Evolutionary conservation across 1,140 invertebrate genomes (phyloP), one percentile per base, ranked within the genome.

Genomic region (Cotesia vestalis): DNA sequence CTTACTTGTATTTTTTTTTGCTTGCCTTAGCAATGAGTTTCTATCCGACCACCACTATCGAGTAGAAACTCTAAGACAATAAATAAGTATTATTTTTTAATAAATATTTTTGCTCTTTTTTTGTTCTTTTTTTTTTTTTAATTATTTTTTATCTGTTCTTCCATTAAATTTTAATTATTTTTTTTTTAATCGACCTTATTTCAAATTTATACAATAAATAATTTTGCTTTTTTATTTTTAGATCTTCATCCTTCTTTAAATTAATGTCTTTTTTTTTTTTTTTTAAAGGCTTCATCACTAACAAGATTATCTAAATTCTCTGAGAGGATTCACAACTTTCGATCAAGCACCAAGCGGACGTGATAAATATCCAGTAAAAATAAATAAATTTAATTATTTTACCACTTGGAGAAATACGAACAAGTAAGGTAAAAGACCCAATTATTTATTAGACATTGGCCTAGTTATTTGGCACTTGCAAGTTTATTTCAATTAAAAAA

Each of bases 41-140:
- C 79, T 77, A 77, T 77, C 78, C 83, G 83, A 85, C 81, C 85
- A 87, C 84, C 84, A 87, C 86, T 76, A 85, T 84, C 83, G 81
- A 82, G 79, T 79, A 74, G 79, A 85, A 86, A 85, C 83, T 71
- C 74, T 40, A 66, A 76, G 77, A 76, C 74, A 71, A 76, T 67
- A 74, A 52, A 71, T 40, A 72, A 46, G n/a, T 61, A 61, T 60
- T 59, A 52, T 17, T 12, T 35, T 14, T 57, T 66, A 55, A 27
- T 71, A 71, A 66, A 52, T 57, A 20, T 71, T 76, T 76, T 76
- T 53, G 66, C 63, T 4, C 57, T 70, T 73, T 76, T 76, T 75
- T 74, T 66, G 36, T 71, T 12, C 20, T 73, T 74, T 62, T 71
- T 69, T n/a, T 62, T 67, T 66, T 40, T 75, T 68, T 64, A 53